Evolutionary conservation across 2,797 vertebrate genomes (phyloP).

Genomic region (Danio jaintianensis): DNA sequence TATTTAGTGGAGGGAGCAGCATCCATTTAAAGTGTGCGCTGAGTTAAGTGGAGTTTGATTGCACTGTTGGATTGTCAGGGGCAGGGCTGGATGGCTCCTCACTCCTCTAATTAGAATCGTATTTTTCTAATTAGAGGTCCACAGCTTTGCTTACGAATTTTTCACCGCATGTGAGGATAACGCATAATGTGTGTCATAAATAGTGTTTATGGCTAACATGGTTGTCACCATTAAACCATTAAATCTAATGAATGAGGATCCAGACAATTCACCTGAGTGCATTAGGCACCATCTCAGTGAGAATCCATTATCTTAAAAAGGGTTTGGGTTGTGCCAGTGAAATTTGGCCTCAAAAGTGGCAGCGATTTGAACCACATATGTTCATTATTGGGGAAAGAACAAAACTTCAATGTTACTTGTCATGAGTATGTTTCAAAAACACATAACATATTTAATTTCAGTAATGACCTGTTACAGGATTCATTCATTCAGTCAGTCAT

Average conservation of each 20-base stretch:
- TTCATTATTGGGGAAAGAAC: slow-evolving; percentile 1
- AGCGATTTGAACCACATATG: slow-evolving; percentile 8
- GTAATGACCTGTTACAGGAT: not conserved
- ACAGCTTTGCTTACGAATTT: slow-evolving; percentile 68
- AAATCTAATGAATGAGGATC: slow-evolving; percentile 77
- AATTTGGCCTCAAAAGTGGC: slow-evolving; percentile 43
- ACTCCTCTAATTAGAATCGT: slow-evolving; percentile 68
- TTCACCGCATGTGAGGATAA: slow-evolving; percentile 70
- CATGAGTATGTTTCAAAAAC: not conserved
- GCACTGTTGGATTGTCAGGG: slow-evolving; percentile 76
- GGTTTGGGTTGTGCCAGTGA: slow-evolving; percentile 52
- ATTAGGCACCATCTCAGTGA: slow-evolving; percentile 72
- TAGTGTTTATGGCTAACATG: slow-evolving; percentile 82
- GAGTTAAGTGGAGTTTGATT: slow-evolving; percentile 78
- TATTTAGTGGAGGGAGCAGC: slow-evolving; percentile 72
- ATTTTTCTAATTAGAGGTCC: slow-evolving; percentile 77
- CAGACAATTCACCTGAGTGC: slow-evolving; percentile 81
- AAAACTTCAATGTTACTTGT: not conserved
- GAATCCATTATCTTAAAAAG: slow-evolving; percentile 74
- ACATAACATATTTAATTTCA: not conserved
- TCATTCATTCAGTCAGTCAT: too few relatives aligned
- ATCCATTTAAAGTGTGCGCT: slow-evolving; percentile 71
- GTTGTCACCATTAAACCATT: slow-evolving; percentile 79
- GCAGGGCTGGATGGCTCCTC: slow-evolving; percentile 68
- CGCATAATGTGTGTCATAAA: slow-evolving; percentile 78